Percentiles rank a stretch among this genome's conserved stretches.
Conservation (phyloP, 92 coral and sea anemone species). For the Meandrina meandrites region DNA sequence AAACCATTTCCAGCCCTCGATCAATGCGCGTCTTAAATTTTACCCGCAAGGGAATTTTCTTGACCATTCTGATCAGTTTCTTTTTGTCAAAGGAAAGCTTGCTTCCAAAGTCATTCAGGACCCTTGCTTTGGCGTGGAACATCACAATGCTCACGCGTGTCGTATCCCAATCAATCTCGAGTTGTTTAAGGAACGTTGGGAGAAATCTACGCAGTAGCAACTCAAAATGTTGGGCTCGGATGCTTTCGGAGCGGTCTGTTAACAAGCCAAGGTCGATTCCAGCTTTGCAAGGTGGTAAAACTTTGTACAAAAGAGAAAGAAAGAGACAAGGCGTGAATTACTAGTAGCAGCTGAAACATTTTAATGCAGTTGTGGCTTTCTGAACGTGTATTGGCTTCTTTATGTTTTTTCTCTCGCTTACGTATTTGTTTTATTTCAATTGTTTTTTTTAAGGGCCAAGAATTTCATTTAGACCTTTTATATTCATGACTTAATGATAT, state of each 20-base stretch:
- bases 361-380: no score
- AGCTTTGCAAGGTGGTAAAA: background rate
- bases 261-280: background rate
- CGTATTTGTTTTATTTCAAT: no score
- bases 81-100: background rate
- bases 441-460: no score
- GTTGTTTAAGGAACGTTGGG: background rate
- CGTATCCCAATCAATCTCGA: background rate
- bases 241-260: background rate
- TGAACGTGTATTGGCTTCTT: no score
- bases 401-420: no score
- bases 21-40: conserved; percentile 1
- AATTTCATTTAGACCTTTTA: no score
- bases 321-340: no score
- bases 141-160: background rate
- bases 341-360: no score
- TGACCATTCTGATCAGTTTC: background rate
- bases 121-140: background rate
- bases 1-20: background rate
- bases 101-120: background rate
- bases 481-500: no score
- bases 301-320: no score
- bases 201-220: background rate
- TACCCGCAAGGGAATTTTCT: no score
- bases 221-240: background rate